Percentiles rank a stretch among this genome's conserved stretches.
phyloP scores from a whole-genome alignment of 2,113 vertebrate species.

The Ornithorhynchus anatinus region DNA sequence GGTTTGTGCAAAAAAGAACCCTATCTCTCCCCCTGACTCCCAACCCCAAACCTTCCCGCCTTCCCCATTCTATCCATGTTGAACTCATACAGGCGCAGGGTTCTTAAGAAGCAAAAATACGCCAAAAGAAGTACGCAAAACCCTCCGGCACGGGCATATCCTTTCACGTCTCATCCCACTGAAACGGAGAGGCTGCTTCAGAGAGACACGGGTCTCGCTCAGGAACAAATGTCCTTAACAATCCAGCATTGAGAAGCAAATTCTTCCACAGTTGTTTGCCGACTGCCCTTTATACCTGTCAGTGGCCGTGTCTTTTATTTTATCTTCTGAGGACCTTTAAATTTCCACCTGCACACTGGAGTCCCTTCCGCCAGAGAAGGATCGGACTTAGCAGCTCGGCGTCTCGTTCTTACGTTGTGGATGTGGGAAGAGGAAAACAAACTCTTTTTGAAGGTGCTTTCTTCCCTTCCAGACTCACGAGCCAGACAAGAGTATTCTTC shows the following conservation, averaged over 20 bases:
- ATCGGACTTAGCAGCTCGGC: neutral
- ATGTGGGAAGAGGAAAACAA: neutral
- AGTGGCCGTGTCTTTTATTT: neutral
- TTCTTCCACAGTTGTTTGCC: neutral
- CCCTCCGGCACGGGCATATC: too few species aligned
- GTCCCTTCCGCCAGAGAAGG: neutral
- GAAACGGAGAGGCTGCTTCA: too few species aligned
- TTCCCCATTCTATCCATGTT: too few species aligned
- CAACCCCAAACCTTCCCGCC: too few species aligned
- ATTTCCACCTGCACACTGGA: neutral
- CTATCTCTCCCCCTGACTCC: too few species aligned
- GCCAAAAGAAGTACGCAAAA: too few species aligned
- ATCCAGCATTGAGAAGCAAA: neutral
- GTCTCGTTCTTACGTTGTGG: neutral
- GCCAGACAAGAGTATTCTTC: neutral
- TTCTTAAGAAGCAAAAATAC: neutral
- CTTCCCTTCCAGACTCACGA: neutral
- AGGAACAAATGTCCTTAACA: too few species aligned
- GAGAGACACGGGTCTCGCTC: too few species aligned
- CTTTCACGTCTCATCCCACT: too few species aligned
- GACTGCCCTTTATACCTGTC: neutral
- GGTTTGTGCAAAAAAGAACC: too few species aligned
- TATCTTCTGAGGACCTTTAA: neutral
- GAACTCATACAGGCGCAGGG: too few species aligned
- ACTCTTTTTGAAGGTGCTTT: neutral